A percentile compares a stretch with the other conserved stretches of the same genome.
phyloP scores from a whole-genome alignment of 2,797 vertebrate genomes.

The Columba guinea region DNA sequence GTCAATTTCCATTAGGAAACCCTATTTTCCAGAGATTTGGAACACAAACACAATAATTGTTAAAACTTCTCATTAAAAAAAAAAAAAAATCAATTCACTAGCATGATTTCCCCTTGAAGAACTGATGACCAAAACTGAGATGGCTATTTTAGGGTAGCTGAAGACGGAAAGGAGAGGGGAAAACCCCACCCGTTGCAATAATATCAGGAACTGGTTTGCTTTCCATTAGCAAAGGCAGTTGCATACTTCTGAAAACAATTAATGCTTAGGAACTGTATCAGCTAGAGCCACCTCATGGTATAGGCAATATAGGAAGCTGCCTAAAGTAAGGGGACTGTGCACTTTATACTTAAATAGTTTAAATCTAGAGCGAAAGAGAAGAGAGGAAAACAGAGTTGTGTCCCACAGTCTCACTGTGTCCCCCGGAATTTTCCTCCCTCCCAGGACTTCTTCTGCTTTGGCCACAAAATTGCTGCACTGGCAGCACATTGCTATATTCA shows the following conservation, averaged over 20 bases:
- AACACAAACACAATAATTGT: not conserved
- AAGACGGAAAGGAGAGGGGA: not conserved
- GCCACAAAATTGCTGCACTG: not conserved
- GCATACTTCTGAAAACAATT: not conserved
- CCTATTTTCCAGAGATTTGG: constrained; percentile 36
- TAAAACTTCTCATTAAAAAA: not conserved
- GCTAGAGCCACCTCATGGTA: not conserved
- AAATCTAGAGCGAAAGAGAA: not conserved
- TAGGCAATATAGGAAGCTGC: not conserved
- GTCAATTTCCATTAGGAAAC: constrained; percentile 50
- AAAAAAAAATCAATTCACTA: not conserved
- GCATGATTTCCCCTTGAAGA: constrained; percentile 17
- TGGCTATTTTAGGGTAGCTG: constrained; percentile 32
- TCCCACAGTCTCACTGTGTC: not conserved
- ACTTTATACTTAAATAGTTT: not conserved
- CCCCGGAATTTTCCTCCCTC: not conserved
- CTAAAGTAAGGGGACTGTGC: not conserved
- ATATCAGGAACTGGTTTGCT: not conserved
- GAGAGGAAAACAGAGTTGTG: not conserved
- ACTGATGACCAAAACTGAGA: not conserved
- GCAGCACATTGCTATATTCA: accelerated
- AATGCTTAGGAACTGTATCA: not conserved
- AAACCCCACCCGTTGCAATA: not conserved
- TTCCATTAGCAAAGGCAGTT: not conserved
- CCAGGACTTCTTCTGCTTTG: not conserved